phyloP scores from a whole-genome alignment of 2,113 vertebrate genomes.

The Isichthys henryi region DNA sequence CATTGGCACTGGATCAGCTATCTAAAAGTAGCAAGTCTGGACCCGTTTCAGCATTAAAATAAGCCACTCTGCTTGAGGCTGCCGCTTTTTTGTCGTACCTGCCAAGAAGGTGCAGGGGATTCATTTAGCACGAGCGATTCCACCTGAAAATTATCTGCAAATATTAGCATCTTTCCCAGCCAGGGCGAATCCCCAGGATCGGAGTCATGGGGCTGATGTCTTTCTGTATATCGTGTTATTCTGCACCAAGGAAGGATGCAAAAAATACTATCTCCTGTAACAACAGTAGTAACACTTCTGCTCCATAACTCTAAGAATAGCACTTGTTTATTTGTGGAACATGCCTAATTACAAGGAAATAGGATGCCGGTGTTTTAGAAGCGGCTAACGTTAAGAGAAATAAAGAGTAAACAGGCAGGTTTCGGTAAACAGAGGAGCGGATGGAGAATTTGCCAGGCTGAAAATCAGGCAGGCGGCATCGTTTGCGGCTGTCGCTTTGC shows the following conservation, averaged over 20 bases:
- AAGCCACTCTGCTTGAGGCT: background rate
- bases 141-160: background rate
- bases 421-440: background rate
- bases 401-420: background rate
- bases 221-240: background rate
- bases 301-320: background rate
- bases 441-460: background rate
- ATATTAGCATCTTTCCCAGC: background rate
- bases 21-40: background rate
- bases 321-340: background rate
- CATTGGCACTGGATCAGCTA: background rate
- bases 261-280: background rate
- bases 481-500: background rate
- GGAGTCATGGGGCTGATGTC: background rate
- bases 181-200: background rate
- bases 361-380: background rate
- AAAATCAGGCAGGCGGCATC: background rate
- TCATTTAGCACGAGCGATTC: background rate
- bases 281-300: background rate
- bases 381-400: background rate
- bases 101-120: background rate
- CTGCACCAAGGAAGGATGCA: background rate
- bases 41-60: background rate
- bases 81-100: background rate
- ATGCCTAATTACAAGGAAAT: background rate